phyloP scores from a whole-genome alignment of 1,140 invertebrate genomes.

The Ruditapes philippinarum region DNA sequence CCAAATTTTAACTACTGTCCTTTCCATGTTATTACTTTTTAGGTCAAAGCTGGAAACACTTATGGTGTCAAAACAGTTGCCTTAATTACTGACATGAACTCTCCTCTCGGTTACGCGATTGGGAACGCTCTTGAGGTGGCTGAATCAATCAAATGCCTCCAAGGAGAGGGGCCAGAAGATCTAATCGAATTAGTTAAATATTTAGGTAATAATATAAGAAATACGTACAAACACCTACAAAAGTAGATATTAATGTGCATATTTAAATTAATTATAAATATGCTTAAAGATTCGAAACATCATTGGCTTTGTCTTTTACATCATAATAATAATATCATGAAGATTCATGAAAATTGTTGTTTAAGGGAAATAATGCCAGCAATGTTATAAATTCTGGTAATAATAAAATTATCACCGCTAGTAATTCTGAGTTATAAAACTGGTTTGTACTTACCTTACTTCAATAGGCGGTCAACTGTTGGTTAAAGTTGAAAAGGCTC shows the following conservation, averaged over 20 bases:
- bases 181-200: conserved; percentile 87
- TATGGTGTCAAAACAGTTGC: conserved; percentile 88
- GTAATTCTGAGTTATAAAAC: too few species aligned
- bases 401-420: too few species aligned
- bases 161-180: conserved; percentile 87
- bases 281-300: background rate
- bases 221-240: background rate
- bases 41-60: conserved; percentile 81
- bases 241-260: background rate
- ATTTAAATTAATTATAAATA: background rate
- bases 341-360: too few species aligned
- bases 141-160: conserved; percentile 88
- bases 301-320: too few species aligned
- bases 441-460: too few species aligned
- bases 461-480: conserved; percentile 87
- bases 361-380: too few species aligned
- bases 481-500: conserved; percentile 77
- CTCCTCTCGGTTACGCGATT: conserved; percentile 88
- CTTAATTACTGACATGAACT: conserved; percentile 88
- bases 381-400: too few species aligned
- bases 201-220: conserved; percentile 84
- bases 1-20: too few species aligned
- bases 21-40: too few species aligned
- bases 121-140: conserved; percentile 90
- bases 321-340: too few species aligned